A percentile compares a stretch with the other conserved stretches of the same genome.
Conservation (phyloP, 2,888 invertebrate genomes). For the Spodoptera exigua region DNA sequence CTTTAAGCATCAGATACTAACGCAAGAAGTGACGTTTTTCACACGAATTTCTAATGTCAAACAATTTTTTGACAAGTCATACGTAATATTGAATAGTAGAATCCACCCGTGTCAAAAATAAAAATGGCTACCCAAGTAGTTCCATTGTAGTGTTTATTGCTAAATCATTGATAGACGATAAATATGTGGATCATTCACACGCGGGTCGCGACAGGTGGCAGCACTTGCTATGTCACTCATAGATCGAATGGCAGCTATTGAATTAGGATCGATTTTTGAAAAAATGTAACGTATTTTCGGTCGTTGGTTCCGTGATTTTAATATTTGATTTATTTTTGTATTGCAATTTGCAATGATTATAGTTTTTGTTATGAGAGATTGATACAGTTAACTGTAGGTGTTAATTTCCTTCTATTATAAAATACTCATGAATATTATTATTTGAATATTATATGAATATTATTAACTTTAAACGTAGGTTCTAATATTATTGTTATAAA, state of each 20-base stretch:
- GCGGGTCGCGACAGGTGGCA: conserved; percentile 78
- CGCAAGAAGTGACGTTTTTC: conserved; percentile 24
- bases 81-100: conserved; percentile 44
- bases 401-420: too few relatives aligned
- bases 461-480: too few relatives aligned
- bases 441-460: too few relatives aligned
- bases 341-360: too few relatives aligned
- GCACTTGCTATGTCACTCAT: conserved; percentile 73
- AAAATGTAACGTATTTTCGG: conserved; percentile 29
- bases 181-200: conserved; percentile 79
- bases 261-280: conserved; percentile 63
- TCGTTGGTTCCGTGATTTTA: conserved; percentile 42
- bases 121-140: conserved; percentile 75
- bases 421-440: too few relatives aligned
- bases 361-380: too few relatives aligned
- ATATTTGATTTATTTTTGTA: background rate
- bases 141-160: conserved; percentile 79
- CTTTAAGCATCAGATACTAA: conserved; percentile 8
- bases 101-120: conserved; percentile 69
- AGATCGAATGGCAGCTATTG: conserved; percentile 74
- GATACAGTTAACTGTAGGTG: too few relatives aligned
- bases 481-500: too few relatives aligned
- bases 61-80: conserved; percentile 61
- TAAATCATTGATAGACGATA: conserved; percentile 84
- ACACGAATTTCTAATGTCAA: conserved; percentile 35